Percentiles rank a stretch among this genome's conserved stretches.
Conservation (phyloP, 2,888 invertebrate species). For the Helobdella robusta region DNA sequence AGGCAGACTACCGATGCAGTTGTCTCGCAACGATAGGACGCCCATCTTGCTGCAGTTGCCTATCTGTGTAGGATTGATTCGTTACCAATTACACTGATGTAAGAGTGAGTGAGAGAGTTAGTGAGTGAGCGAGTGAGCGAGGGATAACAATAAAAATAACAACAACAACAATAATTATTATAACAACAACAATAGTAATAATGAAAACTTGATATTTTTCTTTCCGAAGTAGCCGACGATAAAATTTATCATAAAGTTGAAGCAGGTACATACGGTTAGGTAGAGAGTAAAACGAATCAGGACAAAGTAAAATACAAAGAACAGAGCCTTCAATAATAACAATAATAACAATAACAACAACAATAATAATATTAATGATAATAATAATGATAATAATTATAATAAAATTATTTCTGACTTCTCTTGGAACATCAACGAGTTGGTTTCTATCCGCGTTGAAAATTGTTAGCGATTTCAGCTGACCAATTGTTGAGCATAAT, state of each 20-base stretch:
- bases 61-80: neutral
- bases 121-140: neutral
- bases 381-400: neutral
- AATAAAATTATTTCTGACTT: constrained; percentile 54
- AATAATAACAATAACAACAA: neutral
- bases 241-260: too few species aligned
- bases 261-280: too few species aligned
- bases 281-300: too few species aligned
- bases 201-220: too few species aligned
- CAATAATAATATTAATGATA: neutral
- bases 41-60: constrained; percentile 24
- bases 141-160: neutral
- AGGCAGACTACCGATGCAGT: constrained; percentile 8
- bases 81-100: neutral
- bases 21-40: constrained; percentile 21
- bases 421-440: constrained; percentile 74
- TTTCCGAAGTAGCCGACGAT: too few species aligned
- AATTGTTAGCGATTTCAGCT: constrained; percentile 79
- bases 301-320: too few species aligned
- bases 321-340: neutral
- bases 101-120: too few species aligned
- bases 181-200: neutral
- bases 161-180: neutral
- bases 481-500: constrained; percentile 80
- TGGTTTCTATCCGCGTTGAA: constrained; percentile 94